Conservation (phyloP, 2,113 vertebrate species). For the Actenoides hombroni region DNA sequence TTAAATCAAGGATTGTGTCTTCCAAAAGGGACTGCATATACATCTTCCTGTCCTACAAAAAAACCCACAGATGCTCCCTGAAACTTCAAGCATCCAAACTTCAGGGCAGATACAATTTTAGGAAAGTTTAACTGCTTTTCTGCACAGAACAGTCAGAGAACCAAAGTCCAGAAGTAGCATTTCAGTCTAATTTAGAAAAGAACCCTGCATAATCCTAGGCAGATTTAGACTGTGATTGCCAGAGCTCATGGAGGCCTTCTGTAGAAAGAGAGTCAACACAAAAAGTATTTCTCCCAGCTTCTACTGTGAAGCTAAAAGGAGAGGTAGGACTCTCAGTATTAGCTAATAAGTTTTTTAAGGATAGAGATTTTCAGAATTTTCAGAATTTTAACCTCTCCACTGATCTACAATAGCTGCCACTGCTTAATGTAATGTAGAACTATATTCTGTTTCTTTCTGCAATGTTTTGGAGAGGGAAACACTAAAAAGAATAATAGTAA, state of each 20-base stretch:
- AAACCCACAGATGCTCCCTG: not conserved
- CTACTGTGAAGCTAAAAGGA: not conserved
- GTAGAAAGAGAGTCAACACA: not conserved
- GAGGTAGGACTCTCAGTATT: not conserved
- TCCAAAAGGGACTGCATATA: not conserved
- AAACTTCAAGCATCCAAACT: not conserved
- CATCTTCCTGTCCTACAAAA: not conserved
- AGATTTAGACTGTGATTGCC: not conserved
- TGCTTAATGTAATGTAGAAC: not conserved
- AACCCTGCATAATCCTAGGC: not conserved
- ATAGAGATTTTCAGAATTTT: not conserved
- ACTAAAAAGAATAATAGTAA: not conserved
- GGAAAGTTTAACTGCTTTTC: not conserved
- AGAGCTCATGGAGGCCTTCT: accelerated
- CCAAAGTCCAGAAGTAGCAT: not conserved
- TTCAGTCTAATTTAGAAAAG: not conserved
- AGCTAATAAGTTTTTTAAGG: not conserved
- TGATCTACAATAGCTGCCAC: not conserved
- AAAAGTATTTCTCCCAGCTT: not conserved
- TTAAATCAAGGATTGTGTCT: not conserved
- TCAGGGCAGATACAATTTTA: not conserved
- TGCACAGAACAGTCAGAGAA: not conserved
- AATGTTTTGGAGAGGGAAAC: not conserved
- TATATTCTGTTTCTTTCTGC: not conserved
- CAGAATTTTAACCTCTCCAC: not conserved